Percentiles rank a stretch among this genome's conserved stretches.
These are phyloP conservation scores for Onychomys leucogaster DNA, from an alignment of 2,797 vertebrate genomes.

Conservation along the genomic window DNA sequence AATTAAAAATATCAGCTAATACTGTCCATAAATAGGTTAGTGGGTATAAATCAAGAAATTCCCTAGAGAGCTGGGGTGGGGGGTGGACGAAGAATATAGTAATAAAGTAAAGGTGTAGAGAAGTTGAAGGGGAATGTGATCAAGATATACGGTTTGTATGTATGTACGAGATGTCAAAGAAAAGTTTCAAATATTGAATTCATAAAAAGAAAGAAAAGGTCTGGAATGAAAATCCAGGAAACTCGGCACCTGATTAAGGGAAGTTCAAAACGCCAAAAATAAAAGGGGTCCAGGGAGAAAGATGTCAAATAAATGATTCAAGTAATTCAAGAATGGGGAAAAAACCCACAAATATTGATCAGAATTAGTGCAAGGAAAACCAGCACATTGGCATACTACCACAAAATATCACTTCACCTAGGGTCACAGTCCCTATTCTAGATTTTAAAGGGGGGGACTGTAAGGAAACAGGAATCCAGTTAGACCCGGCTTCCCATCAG, in stretches of 20 bases:
- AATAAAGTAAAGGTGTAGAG: not conserved
- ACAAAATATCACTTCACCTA: not conserved
- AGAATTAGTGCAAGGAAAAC: constrained; percentile 43
- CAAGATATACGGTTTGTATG: not conserved
- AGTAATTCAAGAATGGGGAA: not conserved
- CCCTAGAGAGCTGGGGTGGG: not conserved
- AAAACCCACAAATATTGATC: not conserved
- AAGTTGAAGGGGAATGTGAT: not conserved
- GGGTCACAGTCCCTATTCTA: not conserved
- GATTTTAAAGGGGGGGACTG: not conserved
- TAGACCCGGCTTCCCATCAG: not conserved
- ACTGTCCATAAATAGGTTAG: not conserved
- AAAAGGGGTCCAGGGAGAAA: not conserved
- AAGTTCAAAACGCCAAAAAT: not conserved
- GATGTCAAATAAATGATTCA: not conserved
- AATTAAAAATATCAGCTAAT: not conserved
- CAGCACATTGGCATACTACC: not conserved
- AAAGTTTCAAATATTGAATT: not conserved
- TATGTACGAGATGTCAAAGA: not conserved
- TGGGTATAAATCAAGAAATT: constrained; percentile 35
- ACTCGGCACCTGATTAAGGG: not conserved
- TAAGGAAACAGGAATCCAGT: constrained; percentile 21
- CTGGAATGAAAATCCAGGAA: not conserved
- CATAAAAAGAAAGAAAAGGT: not conserved
- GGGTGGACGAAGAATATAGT: not conserved